These are phyloP conservation scores for Lampris megalopsis DNA, from an alignment of 2,113 vertebrate species.

Conservation along the genomic window DNA sequence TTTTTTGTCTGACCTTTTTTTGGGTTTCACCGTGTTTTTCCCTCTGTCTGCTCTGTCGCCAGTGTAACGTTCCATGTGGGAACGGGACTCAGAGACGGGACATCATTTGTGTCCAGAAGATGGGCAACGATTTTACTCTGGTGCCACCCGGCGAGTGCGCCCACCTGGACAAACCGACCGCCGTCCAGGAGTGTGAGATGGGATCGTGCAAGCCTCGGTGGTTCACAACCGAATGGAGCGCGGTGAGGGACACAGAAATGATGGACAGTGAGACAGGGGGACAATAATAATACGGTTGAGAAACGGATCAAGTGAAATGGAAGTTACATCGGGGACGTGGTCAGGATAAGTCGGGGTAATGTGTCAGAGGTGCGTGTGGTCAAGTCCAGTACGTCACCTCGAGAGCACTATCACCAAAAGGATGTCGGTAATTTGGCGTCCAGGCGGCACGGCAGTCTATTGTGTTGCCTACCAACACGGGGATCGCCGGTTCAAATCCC, in stretches of 20 bases:
- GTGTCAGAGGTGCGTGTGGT: background rate
- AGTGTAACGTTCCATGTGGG: slow-evolving; percentile 74
- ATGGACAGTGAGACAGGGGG: background rate
- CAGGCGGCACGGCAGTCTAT: too few species aligned
- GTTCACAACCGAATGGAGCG: slow-evolving; percentile 88
- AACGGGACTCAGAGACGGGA: slow-evolving; percentile 88
- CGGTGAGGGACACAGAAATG: slow-evolving; percentile 69
- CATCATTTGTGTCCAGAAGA: slow-evolving; percentile 87
- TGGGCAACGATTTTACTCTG: slow-evolving; percentile 82
- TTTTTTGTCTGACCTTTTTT: too few species aligned
- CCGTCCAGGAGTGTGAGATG: slow-evolving; percentile 85
- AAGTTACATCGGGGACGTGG: too few species aligned
- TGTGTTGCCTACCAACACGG: too few species aligned
- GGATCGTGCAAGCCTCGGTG: slow-evolving; percentile 81
- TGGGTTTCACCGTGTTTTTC: too few species aligned
- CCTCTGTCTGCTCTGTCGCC: background rate
- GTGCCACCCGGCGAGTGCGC: slow-evolving; percentile 78
- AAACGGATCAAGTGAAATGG: background rate
- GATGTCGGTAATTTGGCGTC: too few species aligned
- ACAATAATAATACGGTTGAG: background rate
- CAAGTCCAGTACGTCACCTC: too few species aligned
- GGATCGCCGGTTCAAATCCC: too few species aligned
- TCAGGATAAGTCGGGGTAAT: background rate
- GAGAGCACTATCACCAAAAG: background rate
- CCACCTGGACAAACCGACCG: slow-evolving; percentile 84